Evolutionary conservation across 1,140 invertebrate species (phyloP).

Genomic region (Pachypsylla venusta): DNA sequence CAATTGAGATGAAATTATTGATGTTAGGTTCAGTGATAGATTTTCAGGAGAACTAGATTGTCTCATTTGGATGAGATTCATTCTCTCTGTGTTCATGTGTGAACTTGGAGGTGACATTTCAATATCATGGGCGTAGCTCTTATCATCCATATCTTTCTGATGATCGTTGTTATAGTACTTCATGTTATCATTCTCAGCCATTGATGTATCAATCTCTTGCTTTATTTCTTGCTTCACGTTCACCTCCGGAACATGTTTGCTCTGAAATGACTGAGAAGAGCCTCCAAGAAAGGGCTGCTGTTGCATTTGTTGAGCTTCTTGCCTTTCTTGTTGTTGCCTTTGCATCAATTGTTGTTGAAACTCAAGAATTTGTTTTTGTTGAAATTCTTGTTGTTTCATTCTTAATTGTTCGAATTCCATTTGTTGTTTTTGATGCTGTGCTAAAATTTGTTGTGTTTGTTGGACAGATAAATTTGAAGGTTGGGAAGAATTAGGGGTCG

Average conservation of each 20-base stretch:
- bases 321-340: conserved; percentile 17
- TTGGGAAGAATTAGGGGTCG: conserved; percentile 21
- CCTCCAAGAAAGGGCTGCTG: conserved; percentile 17
- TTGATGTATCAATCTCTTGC: conserved; percentile 3
- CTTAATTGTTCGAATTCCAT: conserved; percentile 30
- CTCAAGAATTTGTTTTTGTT: conserved; percentile 19
- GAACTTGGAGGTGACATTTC: conserved; percentile 38
- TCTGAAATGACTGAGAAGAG: conserved; percentile 6
- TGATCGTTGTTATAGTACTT: not conserved
- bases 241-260: conserved; percentile 8
- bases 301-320: conserved; percentile 14
- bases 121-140: conserved; percentile 9
- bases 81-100: conserved; percentile 32
- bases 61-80: conserved; percentile 29
- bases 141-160: conserved; percentile 4
- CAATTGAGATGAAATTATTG: conserved; percentile 49
- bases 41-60: conserved; percentile 39
- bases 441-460: conserved; percentile 23
- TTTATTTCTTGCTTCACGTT: conserved; percentile 12
- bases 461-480: conserved; percentile 20
- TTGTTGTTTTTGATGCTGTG: conserved; percentile 17
- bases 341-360: conserved; percentile 16
- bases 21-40: conserved; percentile 39
- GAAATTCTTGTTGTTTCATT: conserved; percentile 16
- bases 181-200: conserved; percentile 9